These are phyloP conservation scores for Halotydeus destructor DNA, from an alignment of 1,140 invertebrate species.

Conservation along the genomic window DNA sequence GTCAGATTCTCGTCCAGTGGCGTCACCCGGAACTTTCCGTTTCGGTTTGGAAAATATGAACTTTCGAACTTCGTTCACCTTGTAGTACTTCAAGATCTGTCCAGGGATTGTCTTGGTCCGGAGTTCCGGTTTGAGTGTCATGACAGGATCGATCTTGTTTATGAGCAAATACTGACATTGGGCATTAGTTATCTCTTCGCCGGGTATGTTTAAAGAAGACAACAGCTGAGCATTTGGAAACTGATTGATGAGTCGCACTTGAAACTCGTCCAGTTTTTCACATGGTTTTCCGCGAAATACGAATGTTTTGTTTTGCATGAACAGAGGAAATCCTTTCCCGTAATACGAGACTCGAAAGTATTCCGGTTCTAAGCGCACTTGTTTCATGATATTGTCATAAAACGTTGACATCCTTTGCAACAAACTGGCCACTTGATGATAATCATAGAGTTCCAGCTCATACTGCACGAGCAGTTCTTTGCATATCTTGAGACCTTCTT, in stretches of 20 bases:
- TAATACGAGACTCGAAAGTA: slow-evolving; percentile 95
- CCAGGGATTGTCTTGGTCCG: slow-evolving; percentile 44
- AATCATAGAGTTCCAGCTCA: slow-evolving; percentile 72
- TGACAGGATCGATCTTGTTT: slow-evolving; percentile 74
- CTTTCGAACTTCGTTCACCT: slow-evolving; percentile 69
- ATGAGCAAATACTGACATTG: slow-evolving; percentile 50
- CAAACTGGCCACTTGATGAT: slow-evolving; percentile 59
- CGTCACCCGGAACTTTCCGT: neutral
- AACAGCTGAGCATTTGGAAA: slow-evolving; percentile 76
- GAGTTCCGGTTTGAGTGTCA: slow-evolving; percentile 29
- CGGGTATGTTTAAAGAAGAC: slow-evolving; percentile 35
- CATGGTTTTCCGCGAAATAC: slow-evolving; percentile 89
- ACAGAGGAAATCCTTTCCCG: slow-evolving; percentile 74
- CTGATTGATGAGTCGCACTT: slow-evolving; percentile 69
- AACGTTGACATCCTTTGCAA: slow-evolving; percentile 61
- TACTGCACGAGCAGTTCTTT: slow-evolving; percentile 76
- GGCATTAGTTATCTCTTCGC: neutral
- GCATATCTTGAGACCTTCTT: slow-evolving; percentile 75
- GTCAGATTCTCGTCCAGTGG: neutral
- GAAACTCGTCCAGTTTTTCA: slow-evolving; percentile 82
- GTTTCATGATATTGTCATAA: slow-evolving; percentile 68
- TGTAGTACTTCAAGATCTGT: slow-evolving; percentile 65
- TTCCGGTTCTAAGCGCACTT: slow-evolving; percentile 59
- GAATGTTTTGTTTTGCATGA: slow-evolving; percentile 87
- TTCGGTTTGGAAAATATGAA: slow-evolving; percentile 75